Base-by-base conservation (phyloP, 1,140 invertebrate species). In the Macrobrachium rosenbergii region DNA sequence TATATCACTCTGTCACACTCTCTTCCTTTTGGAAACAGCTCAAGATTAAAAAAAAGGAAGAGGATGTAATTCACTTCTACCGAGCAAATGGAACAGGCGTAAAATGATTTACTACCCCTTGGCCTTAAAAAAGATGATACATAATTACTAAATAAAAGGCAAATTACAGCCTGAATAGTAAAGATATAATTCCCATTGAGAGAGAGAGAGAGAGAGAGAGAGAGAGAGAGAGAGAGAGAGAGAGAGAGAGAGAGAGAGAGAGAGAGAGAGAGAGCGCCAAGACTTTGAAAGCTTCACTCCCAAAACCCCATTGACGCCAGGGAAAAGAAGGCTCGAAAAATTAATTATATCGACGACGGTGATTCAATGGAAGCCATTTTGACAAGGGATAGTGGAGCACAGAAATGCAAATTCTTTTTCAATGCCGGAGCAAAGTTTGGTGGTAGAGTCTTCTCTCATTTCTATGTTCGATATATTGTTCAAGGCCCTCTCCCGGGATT, bases 331-430 rank as follows among this genome's bases (percentile, higher is more conserved):
- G 84, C 84, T 72, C 63, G 62, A 87, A 87, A 87, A 87, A 87
- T 87, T 87, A 87, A 87, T 87, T 87, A 87, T 87, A 87, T 87
- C 84, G 84, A 87, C 84, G 84, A 87, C 80, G 84, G 84, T 87
- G 84, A 87, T 81, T 87, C 84, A 87, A 87, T 87, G 84, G 84
- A 87, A 87, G 78, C 84, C 84, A 80, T 87, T 87, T 87, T 87
- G 84, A 87, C 84, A 87, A 80, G 84, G 84, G 84, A 87, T 87
- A 87, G 84, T 80, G 84, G 84, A 72, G 84, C 84, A 87, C 84
- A 87, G 77, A 87, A 87, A 87, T 87, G 84, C 84, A 87, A 87
- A 87, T 87, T 87, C 84, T 87, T 87, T 87, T 85, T 87, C 84
- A 81, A 73, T 87, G 84, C 77, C 84, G 78, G 84, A 69, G 84